Conservation (phyloP, 2,113 vertebrate species). For the Microtus ochrogaster region DNA sequence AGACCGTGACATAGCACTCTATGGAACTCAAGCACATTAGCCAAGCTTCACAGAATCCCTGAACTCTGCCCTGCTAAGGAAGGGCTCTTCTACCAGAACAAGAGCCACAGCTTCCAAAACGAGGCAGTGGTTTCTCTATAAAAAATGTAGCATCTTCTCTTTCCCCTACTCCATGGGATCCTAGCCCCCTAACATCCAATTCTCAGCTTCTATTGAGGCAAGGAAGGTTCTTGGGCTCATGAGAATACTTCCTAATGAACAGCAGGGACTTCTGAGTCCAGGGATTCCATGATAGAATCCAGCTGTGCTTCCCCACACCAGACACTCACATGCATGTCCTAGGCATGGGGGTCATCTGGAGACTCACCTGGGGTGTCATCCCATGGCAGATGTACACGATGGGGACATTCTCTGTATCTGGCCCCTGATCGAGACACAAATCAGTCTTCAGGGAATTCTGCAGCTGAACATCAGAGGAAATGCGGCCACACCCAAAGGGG, state of each 20-base stretch:
- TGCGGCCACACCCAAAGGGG: background rate
- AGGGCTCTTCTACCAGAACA: background rate
- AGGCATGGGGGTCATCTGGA: background rate
- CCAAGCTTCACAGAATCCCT: background rate
- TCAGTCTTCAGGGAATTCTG: constrained; percentile 97
- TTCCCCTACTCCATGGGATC: background rate
- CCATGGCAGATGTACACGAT: constrained; percentile 99
- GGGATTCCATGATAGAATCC: background rate
- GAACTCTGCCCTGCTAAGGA: background rate
- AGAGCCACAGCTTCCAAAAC: too few species aligned
- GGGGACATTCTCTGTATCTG: constrained; percentile 96
- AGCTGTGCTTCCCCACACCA: background rate
- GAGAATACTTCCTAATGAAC: background rate
- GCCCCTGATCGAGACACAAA: constrained; percentile 98
- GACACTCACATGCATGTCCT: background rate
- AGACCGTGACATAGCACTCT: background rate
- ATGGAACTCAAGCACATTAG: background rate
- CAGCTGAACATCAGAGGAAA: constrained; percentile 87
- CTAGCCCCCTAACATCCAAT: background rate
- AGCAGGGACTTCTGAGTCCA: background rate
- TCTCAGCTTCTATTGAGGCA: background rate
- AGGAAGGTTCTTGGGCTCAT: background rate
- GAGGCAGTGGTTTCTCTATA: too few species aligned
- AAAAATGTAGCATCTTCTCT: background rate
- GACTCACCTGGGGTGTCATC: constrained; percentile 97